These are phyloP conservation scores for Glossosoma conforme DNA, from an alignment of 1,140 invertebrate species.

Conservation along the genomic window DNA sequence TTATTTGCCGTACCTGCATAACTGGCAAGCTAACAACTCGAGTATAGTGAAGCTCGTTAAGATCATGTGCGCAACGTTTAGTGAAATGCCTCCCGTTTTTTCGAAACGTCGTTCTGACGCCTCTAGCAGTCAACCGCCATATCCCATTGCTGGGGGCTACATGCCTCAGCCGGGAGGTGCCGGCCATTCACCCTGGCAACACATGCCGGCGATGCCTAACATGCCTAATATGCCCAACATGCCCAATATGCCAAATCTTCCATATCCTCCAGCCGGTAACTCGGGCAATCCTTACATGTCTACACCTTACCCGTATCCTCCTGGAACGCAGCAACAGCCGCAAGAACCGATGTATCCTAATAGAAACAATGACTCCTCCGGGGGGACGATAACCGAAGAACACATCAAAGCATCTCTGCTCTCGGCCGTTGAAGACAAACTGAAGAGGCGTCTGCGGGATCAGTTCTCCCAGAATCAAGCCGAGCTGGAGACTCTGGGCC, in stretches of 20 bases:
- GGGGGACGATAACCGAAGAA: conserved; percentile 88
- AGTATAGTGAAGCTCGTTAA: conserved; percentile 83
- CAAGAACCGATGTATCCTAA: conserved; percentile 42
- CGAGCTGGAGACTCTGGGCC: conserved; percentile 84
- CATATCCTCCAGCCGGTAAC: conserved; percentile 34
- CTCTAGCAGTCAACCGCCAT: conserved; percentile 50
- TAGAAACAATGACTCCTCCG: conserved; percentile 36
- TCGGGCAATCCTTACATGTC: conserved; percentile 32
- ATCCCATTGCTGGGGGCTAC: conserved; percentile 61
- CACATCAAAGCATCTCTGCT: conserved; percentile 90
- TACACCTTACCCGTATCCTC: conserved; percentile 35
- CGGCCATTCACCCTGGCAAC: conserved; percentile 38
- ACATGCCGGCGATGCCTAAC: conserved; percentile 41
- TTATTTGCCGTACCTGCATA: conserved; percentile 93
- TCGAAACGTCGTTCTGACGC: conserved; percentile 56
- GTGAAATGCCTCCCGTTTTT: conserved; percentile 93
- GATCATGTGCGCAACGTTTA: conserved; percentile 90
- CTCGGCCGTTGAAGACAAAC: conserved; percentile 92
- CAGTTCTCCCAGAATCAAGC: conserved; percentile 85
- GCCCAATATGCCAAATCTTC: conserved; percentile 38
- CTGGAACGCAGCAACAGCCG: conserved; percentile 12
- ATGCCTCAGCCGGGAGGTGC: conserved; percentile 53
- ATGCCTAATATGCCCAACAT: conserved; percentile 39
- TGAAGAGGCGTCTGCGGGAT: conserved; percentile 81
- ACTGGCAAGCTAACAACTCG: conserved; percentile 83